A percentile compares a stretch with the other conserved stretches of the same genome.
Evolutionary conservation across 2,888 invertebrate genomes (phyloP).

Genomic region (Chloroclystis v-ata): DNA sequence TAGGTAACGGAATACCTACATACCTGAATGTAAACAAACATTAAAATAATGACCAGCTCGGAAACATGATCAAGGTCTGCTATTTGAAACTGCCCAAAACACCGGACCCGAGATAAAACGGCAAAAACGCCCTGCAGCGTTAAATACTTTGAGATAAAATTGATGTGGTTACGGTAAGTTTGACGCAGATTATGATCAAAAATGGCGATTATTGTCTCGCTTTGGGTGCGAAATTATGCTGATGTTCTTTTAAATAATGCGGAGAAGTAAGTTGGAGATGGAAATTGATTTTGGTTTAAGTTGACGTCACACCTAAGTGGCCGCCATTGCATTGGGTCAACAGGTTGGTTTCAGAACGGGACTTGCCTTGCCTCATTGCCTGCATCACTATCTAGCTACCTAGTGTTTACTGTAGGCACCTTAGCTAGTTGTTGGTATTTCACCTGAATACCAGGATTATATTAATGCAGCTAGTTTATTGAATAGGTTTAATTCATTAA

Average conservation of each 20-base stretch:
- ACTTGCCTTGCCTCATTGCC: constrained; percentile 2
- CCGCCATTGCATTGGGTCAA: background rate
- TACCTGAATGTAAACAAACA: too few species aligned
- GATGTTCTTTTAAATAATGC: background rate
- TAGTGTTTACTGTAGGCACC: too few species aligned
- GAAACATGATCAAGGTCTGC: too few species aligned
- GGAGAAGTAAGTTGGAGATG: background rate
- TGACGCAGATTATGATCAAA: background rate
- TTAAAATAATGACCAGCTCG: too few species aligned
- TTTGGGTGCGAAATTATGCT: constrained; percentile 1
- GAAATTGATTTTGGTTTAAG: background rate
- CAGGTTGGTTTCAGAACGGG: background rate
- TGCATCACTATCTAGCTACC: background rate
- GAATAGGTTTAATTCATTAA: too few species aligned
- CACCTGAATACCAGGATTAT: background rate
- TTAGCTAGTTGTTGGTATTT: background rate
- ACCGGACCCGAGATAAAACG: background rate
- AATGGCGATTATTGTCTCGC: constrained; percentile 4
- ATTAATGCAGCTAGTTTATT: too few species aligned
- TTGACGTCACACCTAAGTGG: background rate
- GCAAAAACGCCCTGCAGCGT: too few species aligned
- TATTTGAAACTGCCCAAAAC: background rate
- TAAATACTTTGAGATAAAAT: background rate
- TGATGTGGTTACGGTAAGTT: background rate
- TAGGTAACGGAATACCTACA: too few species aligned